Evolutionary conservation across 2,797 vertebrate genomes (phyloP), one percentile per base, ranked within the genome.

Genomic region (Coregonus ussuriensis): DNA sequence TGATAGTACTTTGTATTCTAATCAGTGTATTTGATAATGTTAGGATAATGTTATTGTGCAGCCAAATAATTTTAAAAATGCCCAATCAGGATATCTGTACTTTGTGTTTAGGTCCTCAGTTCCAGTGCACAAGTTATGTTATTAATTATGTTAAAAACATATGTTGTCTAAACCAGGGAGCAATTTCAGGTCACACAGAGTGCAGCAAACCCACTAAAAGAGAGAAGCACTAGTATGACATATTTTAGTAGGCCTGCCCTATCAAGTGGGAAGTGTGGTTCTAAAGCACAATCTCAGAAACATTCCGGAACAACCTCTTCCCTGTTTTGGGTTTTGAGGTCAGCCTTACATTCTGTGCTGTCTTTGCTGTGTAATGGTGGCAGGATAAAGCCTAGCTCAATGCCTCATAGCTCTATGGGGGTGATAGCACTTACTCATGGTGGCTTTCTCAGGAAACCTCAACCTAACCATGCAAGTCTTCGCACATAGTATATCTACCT

Each of bases 391-490:
- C 15, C 25, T 25, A 47, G 41, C 41, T 47, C 41, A 18, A 14
- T 63, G 47, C 41, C 9, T 47, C 7, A 47, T 11, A 47, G 41
- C 41, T 47, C 9, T 47, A 11, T 47, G 41, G 41, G 9, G 41
- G 18, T 56, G 53, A 15, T 18, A 4, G 18, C 15, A 56, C 18
- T 4, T 56, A 6, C 1, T 16, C 53, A 73, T 52, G 1, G 67
- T 14, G 80, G 77, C 69, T 78, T 74, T 21, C 3, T 56, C 71
- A 73, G 68, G 78, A 89, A 88, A 80, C 82, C 76, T 53, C 81
- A 79, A 0, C 2, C 0, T 51, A 56, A 4, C 72, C 65, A 25
- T 56, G 72, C 1, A 6, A 11, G 7, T 25, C 0, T 25, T 7
- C 11, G 72, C 68, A 69, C 74, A 78, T 18, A 72, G 74, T 18